phyloP scores from a whole-genome alignment of 2,888 invertebrate genomes.

The Didymodactylos carnosus region DNA sequence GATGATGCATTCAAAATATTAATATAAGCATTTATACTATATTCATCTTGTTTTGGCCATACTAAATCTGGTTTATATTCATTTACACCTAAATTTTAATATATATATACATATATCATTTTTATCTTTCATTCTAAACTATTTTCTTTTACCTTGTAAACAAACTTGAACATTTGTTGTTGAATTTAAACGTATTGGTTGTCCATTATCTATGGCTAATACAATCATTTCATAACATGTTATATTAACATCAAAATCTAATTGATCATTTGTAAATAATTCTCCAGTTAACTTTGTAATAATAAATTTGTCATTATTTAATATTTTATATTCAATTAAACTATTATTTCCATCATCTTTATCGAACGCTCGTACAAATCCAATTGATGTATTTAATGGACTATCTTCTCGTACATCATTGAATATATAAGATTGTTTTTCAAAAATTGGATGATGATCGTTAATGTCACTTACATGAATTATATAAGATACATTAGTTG shows the following conservation, averaged over 20 bases:
- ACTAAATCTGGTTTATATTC: not conserved
- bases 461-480: not conserved
- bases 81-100: no score
- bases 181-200: not conserved
- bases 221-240: not conserved
- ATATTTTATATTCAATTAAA: not conserved
- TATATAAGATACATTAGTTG: not conserved
- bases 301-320: not conserved
- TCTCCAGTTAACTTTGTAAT: not conserved
- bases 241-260: not conserved
- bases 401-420: not conserved
- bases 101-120: no score
- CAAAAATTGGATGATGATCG: not conserved
- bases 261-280: not conserved
- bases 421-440: not conserved
- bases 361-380: not conserved
- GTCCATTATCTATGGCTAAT: not conserved
- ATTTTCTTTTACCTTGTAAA: not conserved
- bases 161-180: not conserved
- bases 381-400: not conserved
- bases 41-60: not conserved
- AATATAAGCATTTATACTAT: not conserved
- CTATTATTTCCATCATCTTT: not conserved
- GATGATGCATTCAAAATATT: not conserved
- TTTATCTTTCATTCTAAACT: no score